Evolutionary conservation across 2,113 vertebrate species (phyloP).

Genomic region (Aegypius monachus): DNA sequence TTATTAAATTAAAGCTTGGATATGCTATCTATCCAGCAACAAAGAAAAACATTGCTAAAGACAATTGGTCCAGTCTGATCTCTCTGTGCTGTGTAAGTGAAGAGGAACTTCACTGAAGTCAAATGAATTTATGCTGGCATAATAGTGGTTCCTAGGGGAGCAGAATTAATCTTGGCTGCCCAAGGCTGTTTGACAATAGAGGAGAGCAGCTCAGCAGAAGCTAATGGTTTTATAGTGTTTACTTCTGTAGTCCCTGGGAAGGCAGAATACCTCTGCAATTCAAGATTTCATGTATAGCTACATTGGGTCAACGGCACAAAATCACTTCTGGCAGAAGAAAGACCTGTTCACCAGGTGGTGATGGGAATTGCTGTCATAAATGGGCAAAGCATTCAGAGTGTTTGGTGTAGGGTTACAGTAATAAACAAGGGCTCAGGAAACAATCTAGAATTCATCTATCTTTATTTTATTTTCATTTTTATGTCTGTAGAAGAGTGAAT

Average conservation of each 20-base stretch:
- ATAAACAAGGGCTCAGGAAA: not conserved
- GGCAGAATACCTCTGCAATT: not conserved
- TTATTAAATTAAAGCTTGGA: slow-evolving; percentile 26
- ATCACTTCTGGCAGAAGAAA: not conserved
- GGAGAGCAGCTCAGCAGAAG: not conserved
- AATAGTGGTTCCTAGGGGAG: not conserved
- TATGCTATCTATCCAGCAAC: not conserved
- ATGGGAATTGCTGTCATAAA: not conserved
- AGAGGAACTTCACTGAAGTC: not conserved
- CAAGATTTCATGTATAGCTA: not conserved
- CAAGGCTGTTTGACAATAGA: not conserved
- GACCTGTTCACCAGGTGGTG: not conserved
- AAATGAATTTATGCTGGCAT: slow-evolving; percentile 1
- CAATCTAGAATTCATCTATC: not conserved
- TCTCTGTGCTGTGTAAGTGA: not conserved
- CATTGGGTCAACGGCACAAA: not conserved
- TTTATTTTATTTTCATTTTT: not conserved
- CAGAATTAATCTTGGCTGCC: not conserved
- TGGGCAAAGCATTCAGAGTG: not conserved
- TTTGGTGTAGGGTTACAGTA: not conserved
- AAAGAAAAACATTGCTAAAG: slow-evolving; percentile 10
- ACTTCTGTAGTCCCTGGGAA: not conserved
- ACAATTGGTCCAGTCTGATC: not conserved
- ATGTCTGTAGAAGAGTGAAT: not conserved
- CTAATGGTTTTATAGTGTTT: not conserved